Evolutionary conservation across 1,140 invertebrate species (phyloP).

Genomic region (Drosophila bocqueti): DNA sequence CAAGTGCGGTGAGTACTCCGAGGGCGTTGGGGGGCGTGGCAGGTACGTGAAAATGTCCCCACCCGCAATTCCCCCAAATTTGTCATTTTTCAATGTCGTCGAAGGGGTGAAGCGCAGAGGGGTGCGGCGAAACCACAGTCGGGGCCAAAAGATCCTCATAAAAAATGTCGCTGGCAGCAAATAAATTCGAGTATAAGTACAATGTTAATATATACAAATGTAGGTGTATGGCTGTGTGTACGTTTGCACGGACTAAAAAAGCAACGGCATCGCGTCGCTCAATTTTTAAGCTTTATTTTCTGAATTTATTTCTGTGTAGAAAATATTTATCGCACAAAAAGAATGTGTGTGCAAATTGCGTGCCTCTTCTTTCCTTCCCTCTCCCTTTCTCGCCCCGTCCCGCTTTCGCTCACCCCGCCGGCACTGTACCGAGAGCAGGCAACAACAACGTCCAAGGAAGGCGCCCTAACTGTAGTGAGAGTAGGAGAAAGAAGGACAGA

Average conservation of each 20-base stretch:
- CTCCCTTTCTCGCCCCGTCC: constrained; percentile 12
- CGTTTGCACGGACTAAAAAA: constrained; percentile 50
- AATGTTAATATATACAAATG: constrained; percentile 5
- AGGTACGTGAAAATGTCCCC: constrained; percentile 25
- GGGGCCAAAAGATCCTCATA: constrained; percentile 65
- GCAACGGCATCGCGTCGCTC: constrained; percentile 51
- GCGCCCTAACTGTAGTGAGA: constrained; percentile 44
- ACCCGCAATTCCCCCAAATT: constrained; percentile 12
- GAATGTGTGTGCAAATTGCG: constrained; percentile 54
- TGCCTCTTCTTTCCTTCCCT: constrained; percentile 20
- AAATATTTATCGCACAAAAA: constrained; percentile 49
- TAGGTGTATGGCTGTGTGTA: constrained; percentile 30
- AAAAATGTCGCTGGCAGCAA: constrained; percentile 73
- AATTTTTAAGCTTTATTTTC: constrained; percentile 67
- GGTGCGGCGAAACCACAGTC: constrained; percentile 38
- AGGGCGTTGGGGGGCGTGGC: constrained; percentile 23
- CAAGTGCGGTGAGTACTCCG: constrained; percentile 70
- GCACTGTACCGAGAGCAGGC: constrained; percentile 57
- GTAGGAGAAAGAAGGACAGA: constrained; percentile 29
- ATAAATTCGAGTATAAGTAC: constrained; percentile 53
- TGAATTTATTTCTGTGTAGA: constrained; percentile 64
- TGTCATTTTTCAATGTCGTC: constrained; percentile 62
- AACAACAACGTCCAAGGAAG: constrained; percentile 43
- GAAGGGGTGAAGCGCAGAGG: neutral
- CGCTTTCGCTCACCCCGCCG: constrained; percentile 15